Conservation (phyloP, 2,113 vertebrate species). For the Petrocephalus zakoni region DNA sequence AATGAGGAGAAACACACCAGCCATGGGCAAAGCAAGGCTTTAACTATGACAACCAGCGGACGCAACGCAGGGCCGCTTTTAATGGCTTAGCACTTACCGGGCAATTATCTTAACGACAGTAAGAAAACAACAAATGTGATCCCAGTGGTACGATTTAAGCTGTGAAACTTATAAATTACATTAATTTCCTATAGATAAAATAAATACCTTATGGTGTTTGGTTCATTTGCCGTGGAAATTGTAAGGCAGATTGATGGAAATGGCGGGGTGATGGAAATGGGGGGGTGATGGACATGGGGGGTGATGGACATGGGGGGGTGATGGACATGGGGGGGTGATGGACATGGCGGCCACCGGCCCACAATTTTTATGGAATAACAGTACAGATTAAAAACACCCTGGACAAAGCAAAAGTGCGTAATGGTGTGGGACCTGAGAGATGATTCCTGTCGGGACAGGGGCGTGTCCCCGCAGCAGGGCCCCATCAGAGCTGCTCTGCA, state of each 20-base stretch:
- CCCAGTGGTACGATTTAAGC: background rate
- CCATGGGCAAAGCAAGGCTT: background rate
- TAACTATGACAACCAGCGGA: background rate
- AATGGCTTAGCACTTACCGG: background rate
- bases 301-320: background rate
- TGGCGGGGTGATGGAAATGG: background rate
- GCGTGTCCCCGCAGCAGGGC: background rate
- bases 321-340: background rate
- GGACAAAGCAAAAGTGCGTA: background rate
- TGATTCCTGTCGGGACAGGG: background rate
- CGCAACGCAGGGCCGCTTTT: background rate
- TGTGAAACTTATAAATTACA: background rate
- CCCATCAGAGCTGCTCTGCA: background rate
- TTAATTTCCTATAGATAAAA: slow-evolving; percentile 5
- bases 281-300: background rate
- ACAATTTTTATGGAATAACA: background rate
- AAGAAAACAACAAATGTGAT: background rate
- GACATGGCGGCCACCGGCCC: background rate
- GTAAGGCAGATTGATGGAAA: background rate
- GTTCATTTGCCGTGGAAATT: background rate
- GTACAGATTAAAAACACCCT: background rate
- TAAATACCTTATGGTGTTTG: slow-evolving; percentile 12
- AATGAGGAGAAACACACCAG: background rate
- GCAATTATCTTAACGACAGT: background rate
- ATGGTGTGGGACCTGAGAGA: background rate